Conservation (phyloP, 2,888 invertebrate species). For the Aspidiotus rigidus region DNA sequence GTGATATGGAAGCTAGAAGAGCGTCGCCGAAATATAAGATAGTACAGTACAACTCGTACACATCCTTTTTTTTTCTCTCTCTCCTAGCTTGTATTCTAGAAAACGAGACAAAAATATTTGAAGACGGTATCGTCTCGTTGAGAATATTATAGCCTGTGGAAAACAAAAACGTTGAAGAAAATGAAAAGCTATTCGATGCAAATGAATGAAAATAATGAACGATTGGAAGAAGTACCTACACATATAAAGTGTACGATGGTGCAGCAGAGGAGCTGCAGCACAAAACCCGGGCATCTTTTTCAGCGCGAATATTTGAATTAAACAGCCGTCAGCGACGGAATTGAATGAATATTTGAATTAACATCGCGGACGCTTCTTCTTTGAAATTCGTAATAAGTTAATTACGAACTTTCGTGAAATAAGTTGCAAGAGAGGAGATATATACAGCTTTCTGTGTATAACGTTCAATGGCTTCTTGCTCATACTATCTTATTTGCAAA, state of each 20-base stretch:
- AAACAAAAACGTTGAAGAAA: background rate
- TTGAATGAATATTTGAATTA: constrained; percentile 32
- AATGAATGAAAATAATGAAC: background rate
- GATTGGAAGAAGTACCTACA: background rate
- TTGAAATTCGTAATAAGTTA: constrained; percentile 33
- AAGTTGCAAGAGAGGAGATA: constrained; percentile 26
- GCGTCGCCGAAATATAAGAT: background rate
- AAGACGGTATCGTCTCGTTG: too few species aligned
- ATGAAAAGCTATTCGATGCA: background rate
- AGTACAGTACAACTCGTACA: too few species aligned
- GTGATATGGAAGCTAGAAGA: background rate
- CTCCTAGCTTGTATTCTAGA: too few species aligned
- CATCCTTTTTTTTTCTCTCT: too few species aligned
- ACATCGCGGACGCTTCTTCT: constrained; percentile 25
- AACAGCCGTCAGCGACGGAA: constrained; percentile 32
- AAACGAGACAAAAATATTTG: too few species aligned
- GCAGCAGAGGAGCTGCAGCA: too few species aligned
- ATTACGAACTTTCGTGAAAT: constrained; percentile 28
- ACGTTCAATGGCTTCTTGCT: background rate
- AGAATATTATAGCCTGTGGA: background rate
- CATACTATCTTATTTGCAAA: constrained; percentile 14
- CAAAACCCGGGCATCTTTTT: background rate
- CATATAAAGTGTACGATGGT: too few species aligned
- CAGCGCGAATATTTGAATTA: constrained; percentile 19
- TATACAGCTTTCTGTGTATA: too few species aligned